Evolutionary conservation across 1,140 invertebrate species (phyloP).

Genomic region (Anadara kagoshimensis): DNA sequence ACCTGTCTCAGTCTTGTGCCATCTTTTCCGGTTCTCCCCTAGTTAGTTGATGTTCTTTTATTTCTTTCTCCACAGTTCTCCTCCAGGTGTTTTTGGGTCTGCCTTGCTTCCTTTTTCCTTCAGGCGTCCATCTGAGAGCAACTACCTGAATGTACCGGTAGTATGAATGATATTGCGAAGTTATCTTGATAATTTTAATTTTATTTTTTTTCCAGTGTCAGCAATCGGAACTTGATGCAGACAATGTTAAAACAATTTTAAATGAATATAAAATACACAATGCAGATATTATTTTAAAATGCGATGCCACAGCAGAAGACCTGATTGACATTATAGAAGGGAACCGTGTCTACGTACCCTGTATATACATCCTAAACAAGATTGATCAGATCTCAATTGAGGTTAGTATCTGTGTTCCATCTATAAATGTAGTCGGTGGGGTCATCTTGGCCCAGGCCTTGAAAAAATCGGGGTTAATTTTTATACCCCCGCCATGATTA

Average conservation of each 20-base stretch:
- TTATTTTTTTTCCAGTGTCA: conserved; percentile 78
- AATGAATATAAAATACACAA: conserved; percentile 99
- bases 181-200: conserved; percentile 3
- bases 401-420: conserved; percentile 58
- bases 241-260: conserved; percentile 96
- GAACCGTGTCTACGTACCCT: conserved; percentile 97
- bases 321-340: conserved; percentile 99
- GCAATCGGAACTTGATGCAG: conserved; percentile 96
- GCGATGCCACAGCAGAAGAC: conserved; percentile 98
- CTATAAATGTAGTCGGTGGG: not conserved
- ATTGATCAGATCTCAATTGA: conserved; percentile 86
- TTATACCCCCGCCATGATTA: too few species aligned
- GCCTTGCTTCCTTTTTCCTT: too few species aligned
- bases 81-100: too few species aligned
- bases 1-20: too few species aligned
- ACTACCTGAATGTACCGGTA: too few species aligned
- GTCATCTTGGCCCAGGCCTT: not conserved
- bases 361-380: conserved; percentile 99
- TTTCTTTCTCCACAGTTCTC: too few species aligned
- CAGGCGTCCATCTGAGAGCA: too few species aligned
- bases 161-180: too few species aligned
- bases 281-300: conserved; percentile 83
- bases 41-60: too few species aligned
- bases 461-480: not conserved
- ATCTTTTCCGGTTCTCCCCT: too few species aligned